Percentiles rank a stretch among this genome's conserved stretches.
Conservation (phyloP, 1,140 invertebrate genomes). For the Euschistus heros region DNA sequence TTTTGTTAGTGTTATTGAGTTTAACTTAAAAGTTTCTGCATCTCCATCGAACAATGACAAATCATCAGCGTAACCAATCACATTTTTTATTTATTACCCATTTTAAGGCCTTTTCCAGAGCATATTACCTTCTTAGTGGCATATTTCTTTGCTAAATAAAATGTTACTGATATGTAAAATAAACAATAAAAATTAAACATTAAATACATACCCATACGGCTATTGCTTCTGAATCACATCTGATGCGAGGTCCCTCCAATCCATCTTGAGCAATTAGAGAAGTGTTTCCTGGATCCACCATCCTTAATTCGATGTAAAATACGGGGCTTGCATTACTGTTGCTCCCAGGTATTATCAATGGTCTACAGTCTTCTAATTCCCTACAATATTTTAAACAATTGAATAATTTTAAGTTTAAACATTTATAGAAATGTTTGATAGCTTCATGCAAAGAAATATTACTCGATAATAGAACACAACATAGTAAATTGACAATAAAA, state of each 20-base stretch:
- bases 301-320: constrained; percentile 11
- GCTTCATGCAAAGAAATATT: constrained; percentile 47
- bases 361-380: background rate
- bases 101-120: no score
- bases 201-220: constrained; percentile 57
- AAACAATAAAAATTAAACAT: no score
- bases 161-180: no score
- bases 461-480: no score
- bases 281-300: background rate
- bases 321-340: background rate
- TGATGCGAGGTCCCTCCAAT: constrained; percentile 62
- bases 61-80: no score
- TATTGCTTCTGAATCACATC: constrained; percentile 66
- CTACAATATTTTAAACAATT: background rate
- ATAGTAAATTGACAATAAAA: constrained; percentile 26
- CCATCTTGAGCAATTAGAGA: constrained; percentile 31
- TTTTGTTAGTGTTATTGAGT: no score
- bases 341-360: background rate
- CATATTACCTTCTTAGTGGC: no score
- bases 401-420: constrained; percentile 34
- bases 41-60: no score
- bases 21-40: no score
- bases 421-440: constrained; percentile 40
- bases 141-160: no score
- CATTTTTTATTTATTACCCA: no score